These are phyloP conservation scores for Isotomurus palustris DNA, from an alignment of 2,888 invertebrate genomes.

Conservation along the genomic window DNA sequence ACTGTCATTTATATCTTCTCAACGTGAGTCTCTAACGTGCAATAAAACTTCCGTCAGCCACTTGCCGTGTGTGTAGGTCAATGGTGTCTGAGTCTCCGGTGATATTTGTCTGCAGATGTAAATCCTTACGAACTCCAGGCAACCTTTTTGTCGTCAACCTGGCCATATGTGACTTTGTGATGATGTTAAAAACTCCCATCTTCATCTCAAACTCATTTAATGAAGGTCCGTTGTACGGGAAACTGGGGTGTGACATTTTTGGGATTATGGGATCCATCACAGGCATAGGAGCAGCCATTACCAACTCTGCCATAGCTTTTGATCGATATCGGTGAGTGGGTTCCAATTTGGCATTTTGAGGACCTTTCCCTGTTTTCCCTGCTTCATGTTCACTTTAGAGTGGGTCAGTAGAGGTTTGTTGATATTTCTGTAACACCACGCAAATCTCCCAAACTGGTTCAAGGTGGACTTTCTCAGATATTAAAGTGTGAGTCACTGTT, in stretches of 20 bases:
- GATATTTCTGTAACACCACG: not conserved
- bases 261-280: constrained; percentile 69
- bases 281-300: constrained; percentile 73
- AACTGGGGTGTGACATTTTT: constrained; percentile 71
- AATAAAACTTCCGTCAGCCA: not conserved
- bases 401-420: too few species aligned
- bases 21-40: constrained; percentile 58
- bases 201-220: constrained; percentile 70
- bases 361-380: too few species aligned
- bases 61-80: not conserved
- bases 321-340: constrained; percentile 62
- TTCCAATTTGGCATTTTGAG: too few species aligned
- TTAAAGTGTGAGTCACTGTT: too few species aligned
- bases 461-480: too few species aligned
- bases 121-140: constrained; percentile 66
- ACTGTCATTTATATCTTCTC: constrained; percentile 79
- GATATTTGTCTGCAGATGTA: constrained; percentile 58
- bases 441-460: too few species aligned
- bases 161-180: constrained; percentile 68
- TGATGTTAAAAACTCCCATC: constrained; percentile 67
- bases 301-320: constrained; percentile 80
- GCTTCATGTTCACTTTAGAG: too few species aligned
- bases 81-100: not conserved
- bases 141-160: constrained; percentile 70
- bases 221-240: constrained; percentile 67